phyloP scores from a whole-genome alignment of 2,797 vertebrate genomes.

The Bryconaethiops microstoma region DNA sequence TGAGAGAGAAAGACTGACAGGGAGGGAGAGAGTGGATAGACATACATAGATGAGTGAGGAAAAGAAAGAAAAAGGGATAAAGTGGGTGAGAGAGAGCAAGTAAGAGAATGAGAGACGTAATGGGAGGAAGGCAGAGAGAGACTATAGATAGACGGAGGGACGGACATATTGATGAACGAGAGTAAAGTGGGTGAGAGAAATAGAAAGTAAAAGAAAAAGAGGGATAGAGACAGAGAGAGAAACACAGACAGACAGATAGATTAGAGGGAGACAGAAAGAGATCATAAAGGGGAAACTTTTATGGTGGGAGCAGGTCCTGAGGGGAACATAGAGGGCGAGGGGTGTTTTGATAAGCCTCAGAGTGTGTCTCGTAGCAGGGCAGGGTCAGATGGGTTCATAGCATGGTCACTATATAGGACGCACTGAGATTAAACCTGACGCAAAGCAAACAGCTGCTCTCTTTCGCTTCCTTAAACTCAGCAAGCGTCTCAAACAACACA shows the following conservation, averaged over 20 bases:
- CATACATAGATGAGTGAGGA: not conserved
- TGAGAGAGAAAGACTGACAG: not conserved
- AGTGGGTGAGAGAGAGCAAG: not conserved
- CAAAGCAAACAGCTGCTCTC: conserved; percentile 39
- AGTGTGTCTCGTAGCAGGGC: conserved; percentile 35
- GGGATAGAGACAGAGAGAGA: not conserved
- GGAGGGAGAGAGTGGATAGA: not conserved
- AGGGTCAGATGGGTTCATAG: conserved; percentile 28
- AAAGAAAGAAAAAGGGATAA: not conserved
- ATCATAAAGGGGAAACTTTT: not conserved
- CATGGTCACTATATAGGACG: conserved; percentile 35
- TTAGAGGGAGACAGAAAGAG: not conserved
- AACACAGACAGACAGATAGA: not conserved
- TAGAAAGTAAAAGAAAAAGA: not conserved
- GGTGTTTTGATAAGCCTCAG: conserved; percentile 25
- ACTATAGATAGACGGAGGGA: not conserved
- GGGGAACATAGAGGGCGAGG: not conserved
- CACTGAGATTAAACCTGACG: conserved; percentile 37
- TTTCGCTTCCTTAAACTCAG: conserved; percentile 20
- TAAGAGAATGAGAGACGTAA: not conserved
- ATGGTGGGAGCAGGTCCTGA: not conserved
- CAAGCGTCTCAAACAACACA: conserved; percentile 5
- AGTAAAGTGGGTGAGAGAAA: not conserved
- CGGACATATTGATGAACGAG: no score
- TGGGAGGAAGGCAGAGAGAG: not conserved